These are phyloP conservation scores for Leuctra nigra DNA, from an alignment of 2,888 invertebrate genomes.

Conservation along the genomic window DNA sequence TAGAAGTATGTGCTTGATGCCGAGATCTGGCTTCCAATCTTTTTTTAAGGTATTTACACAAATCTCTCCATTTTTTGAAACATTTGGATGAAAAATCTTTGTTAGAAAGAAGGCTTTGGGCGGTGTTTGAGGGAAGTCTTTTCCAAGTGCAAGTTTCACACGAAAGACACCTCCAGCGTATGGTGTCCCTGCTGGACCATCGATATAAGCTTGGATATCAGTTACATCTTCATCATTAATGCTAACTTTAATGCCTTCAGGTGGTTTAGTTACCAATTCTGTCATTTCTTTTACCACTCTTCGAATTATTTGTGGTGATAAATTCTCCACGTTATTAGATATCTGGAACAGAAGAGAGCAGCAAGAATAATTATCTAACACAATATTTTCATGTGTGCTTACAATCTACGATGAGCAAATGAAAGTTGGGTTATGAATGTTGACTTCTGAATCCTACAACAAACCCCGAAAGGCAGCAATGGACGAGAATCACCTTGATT, in stretches of 20 bases:
- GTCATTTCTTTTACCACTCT: slow-evolving; percentile 84
- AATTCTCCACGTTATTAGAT: slow-evolving; percentile 91
- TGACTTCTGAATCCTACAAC: no score
- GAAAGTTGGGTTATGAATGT: no score
- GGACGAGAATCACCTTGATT: no score
- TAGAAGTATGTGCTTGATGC: slow-evolving; percentile 88
- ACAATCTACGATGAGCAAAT: no score
- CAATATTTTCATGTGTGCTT: no score
- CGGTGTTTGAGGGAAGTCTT: slow-evolving; percentile 87
- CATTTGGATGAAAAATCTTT: slow-evolving; percentile 96
- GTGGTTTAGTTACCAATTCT: slow-evolving; percentile 71
- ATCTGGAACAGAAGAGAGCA: slow-evolving; percentile 46
- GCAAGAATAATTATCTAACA: background rate
- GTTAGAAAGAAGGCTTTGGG: slow-evolving; percentile 92
- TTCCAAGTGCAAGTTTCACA: slow-evolving; percentile 82
- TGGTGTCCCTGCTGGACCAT: slow-evolving; percentile 93
- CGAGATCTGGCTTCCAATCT: slow-evolving; percentile 94
- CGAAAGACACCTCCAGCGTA: slow-evolving; percentile 84
- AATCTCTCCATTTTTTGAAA: slow-evolving; percentile 88
- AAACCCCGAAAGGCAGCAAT: no score
- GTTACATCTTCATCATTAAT: slow-evolving; percentile 91
- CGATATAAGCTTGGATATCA: slow-evolving; percentile 86
- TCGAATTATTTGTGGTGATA: slow-evolving; percentile 86
- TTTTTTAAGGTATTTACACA: slow-evolving; percentile 94
- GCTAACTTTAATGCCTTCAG: slow-evolving; percentile 85